Conservation (phyloP, 2,113 vertebrate genomes). For the Bombycilla garrulus region DNA sequence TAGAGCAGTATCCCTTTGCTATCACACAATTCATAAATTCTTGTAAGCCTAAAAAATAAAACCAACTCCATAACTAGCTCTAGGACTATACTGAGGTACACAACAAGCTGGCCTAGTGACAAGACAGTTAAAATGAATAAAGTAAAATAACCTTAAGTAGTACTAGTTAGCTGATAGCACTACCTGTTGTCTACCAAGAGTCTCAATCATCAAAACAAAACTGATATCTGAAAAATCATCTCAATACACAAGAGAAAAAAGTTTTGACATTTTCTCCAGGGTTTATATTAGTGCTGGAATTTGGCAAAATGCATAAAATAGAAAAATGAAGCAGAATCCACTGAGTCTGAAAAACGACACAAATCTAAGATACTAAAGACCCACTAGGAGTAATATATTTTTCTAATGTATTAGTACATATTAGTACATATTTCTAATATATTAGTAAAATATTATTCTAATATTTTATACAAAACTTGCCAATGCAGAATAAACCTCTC, state of each 20-base stretch:
- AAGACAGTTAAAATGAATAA: not conserved
- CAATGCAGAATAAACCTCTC: not conserved
- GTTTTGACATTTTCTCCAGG: not conserved
- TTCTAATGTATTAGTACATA: too few relatives aligned
- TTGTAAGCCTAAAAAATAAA: not conserved
- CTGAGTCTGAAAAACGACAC: not conserved
- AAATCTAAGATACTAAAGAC: not conserved
- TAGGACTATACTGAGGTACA: not conserved
- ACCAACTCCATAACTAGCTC: not conserved
- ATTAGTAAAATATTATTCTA: not conserved
- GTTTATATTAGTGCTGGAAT: not conserved
- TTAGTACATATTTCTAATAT: too few relatives aligned
- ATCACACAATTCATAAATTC: not conserved
- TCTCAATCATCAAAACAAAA: not conserved
- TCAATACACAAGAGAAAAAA: not conserved
- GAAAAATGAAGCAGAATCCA: not conserved
- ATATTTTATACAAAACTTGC: not conserved
- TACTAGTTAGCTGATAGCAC: not conserved
- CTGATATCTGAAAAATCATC: not conserved
- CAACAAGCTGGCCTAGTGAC: not conserved
- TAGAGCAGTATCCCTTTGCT: not conserved
- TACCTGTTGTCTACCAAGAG: not conserved
- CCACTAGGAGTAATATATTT: not conserved
- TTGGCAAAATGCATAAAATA: not conserved
- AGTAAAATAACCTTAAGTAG: not conserved